Percentiles rank a stretch among this genome's conserved stretches.
phyloP scores from a whole-genome alignment of 2,888 invertebrate genomes.

The Linnaemya vulpina region DNA sequence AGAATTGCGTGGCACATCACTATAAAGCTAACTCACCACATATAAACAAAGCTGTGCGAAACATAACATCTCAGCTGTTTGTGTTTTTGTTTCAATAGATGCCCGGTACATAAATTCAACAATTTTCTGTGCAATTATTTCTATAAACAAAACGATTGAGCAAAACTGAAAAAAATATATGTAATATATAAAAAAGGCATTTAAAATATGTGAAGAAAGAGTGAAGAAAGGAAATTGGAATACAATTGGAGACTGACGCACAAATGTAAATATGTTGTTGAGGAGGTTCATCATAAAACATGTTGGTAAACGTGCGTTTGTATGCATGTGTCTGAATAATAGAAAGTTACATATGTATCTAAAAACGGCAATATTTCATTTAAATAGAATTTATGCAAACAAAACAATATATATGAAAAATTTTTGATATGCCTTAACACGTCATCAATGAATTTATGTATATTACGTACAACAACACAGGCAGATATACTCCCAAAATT shows the following conservation, averaged over 20 bases:
- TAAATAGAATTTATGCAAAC: conserved; percentile 33
- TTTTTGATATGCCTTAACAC: conserved; percentile 25
- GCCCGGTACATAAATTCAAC: conserved; percentile 42
- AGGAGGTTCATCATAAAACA: neutral
- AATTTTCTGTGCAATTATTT: conserved; percentile 39
- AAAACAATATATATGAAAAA: conserved; percentile 11
- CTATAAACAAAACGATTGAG: conserved; percentile 10
- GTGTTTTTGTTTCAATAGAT: conserved; percentile 45
- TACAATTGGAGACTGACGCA: too few relatives aligned
- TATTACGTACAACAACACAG: neutral
- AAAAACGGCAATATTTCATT: conserved; percentile 34
- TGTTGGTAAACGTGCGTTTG: neutral
- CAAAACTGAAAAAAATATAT: conserved; percentile 8
- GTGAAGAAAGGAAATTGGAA: too few relatives aligned
- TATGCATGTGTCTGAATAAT: too few relatives aligned
- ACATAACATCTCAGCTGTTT: conserved; percentile 50
- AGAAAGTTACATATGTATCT: neutral
- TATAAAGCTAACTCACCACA: conserved; percentile 42
- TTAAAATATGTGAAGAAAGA: neutral
- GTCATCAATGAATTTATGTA: conserved; percentile 47
- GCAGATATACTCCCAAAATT: neutral
- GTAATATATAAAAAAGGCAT: neutral
- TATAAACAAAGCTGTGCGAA: conserved; percentile 57
- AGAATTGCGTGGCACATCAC: conserved; percentile 9
- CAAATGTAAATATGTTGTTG: too few relatives aligned